Conservation (phyloP, 1,140 invertebrate genomes). For the Aphaenogaster ashmeadi region DNA sequence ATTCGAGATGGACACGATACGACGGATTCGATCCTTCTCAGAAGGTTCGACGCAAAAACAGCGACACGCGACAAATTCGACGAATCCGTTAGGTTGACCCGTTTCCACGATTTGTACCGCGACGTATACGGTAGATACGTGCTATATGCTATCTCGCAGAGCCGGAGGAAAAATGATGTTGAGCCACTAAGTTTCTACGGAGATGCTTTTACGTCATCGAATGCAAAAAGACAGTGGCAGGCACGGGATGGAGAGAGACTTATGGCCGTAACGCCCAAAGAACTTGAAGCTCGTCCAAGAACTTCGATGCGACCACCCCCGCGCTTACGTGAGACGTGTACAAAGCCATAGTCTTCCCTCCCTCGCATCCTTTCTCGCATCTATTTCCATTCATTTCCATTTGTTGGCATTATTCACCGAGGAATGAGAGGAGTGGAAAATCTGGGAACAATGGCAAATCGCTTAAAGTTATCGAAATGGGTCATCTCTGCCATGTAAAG, state of each 20-base stretch:
- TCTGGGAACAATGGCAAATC: conserved; percentile 25
- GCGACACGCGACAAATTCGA: conserved; percentile 27
- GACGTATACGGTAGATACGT: background rate
- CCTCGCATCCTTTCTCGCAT: background rate
- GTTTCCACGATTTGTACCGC: conserved; percentile 20
- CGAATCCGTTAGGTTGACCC: conserved; percentile 47
- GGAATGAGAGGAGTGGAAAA: conserved; percentile 19
- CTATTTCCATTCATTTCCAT: conserved; percentile 62
- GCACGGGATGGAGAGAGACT: conserved; percentile 16
- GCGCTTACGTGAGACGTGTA: conserved; percentile 28
- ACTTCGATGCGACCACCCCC: background rate
- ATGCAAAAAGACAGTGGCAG: conserved; percentile 32
- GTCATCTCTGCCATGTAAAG: conserved; percentile 7
- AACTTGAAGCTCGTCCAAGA: conserved; percentile 15
- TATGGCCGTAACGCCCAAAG: conserved; percentile 11
- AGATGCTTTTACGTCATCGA: conserved; percentile 47
- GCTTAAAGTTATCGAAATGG: conserved; percentile 51
- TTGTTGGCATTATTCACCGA: background rate
- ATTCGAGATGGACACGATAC: background rate
- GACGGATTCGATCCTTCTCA: conserved; percentile 22
- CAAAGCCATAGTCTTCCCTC: background rate
- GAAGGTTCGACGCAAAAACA: conserved; percentile 17
- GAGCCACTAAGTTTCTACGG: conserved; percentile 10
- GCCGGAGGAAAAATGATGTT: conserved; percentile 27
- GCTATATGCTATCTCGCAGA: conserved; percentile 9